phyloP scores from a whole-genome alignment of 2,888 invertebrate species.

The Napeogenes sylphis region DNA sequence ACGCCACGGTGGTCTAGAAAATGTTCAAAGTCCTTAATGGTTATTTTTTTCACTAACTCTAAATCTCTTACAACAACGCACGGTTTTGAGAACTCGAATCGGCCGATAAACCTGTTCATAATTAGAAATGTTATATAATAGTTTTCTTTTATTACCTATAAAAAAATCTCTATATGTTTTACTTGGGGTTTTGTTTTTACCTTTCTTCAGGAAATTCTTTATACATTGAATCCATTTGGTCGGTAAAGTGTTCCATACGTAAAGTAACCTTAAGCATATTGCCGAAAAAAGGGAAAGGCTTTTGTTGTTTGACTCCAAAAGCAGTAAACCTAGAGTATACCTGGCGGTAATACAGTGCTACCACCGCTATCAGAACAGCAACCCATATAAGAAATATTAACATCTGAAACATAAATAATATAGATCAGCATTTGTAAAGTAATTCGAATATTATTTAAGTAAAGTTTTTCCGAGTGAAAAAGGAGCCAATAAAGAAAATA shows the following conservation, averaged over 20 bases:
- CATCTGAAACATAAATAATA: conserved; percentile 8
- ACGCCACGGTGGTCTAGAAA: conserved; percentile 66
- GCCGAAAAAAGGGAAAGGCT: conserved; percentile 38
- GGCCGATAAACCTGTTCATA: conserved; percentile 50
- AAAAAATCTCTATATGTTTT: not conserved
- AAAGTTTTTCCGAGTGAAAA: no score
- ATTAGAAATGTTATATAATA: not conserved
- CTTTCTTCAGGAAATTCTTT: conserved; percentile 38
- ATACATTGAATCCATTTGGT: conserved; percentile 34
- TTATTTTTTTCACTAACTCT: conserved; percentile 68
- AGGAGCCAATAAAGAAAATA: no score
- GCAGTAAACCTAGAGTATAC: conserved; percentile 38
- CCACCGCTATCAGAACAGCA: conserved; percentile 31
- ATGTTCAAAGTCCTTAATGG: conserved; percentile 75
- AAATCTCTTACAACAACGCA: conserved; percentile 60
- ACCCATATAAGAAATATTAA: conserved; percentile 36
- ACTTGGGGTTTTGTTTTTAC: conserved; percentile 28
- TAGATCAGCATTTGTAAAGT: not conserved
- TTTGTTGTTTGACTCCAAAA: conserved; percentile 38
- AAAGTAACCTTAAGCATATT: conserved; percentile 32
- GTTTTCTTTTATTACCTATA: no score
- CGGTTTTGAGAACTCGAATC: conserved; percentile 57
- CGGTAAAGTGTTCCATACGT: conserved; percentile 37
- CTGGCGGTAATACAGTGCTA: conserved; percentile 39
- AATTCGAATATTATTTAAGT: no score